Percentiles rank a stretch among this genome's conserved stretches.
Conservation (phyloP, 2,888 invertebrate species). For the Hartigia nigra region DNA sequence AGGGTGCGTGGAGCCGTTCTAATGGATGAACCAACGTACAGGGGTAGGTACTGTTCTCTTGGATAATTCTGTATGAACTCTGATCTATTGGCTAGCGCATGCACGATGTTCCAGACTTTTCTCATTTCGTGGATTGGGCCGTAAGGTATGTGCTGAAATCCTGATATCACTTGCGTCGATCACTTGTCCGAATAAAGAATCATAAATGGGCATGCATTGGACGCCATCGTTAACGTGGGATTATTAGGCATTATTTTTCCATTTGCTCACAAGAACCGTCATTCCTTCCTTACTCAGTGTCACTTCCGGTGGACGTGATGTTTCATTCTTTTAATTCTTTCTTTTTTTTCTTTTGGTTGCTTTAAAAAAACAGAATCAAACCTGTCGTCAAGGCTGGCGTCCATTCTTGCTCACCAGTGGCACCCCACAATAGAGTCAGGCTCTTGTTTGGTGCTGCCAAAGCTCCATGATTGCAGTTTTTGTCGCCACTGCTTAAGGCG, state of each 20-base stretch:
- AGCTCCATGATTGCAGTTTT: constrained; percentile 45
- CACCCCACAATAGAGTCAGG: constrained; percentile 88
- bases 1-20: not conserved
- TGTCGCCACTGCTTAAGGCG: constrained; percentile 55
- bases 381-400: constrained; percentile 95
- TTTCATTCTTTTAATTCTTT: constrained; percentile 25
- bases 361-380: constrained; percentile 59
- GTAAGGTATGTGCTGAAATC: not conserved
- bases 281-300: constrained; percentile 1
- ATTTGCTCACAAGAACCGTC: not conserved
- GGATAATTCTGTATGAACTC: not conserved
- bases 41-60: not conserved
- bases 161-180: not conserved
- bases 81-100: not conserved
- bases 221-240: not conserved
- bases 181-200: not conserved
- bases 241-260: constrained; percentile 1
- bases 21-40: not conserved
- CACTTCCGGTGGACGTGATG: not conserved
- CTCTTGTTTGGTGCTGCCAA: constrained; percentile 63
- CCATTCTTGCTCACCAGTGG: constrained; percentile 97
- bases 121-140: not conserved
- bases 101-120: not conserved
- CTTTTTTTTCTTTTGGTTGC: constrained; percentile 14
- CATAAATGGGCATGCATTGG: not conserved